Evolutionary conservation across 2,888 invertebrate species (phyloP), one percentile per base, ranked within the genome.

Genomic region (Acronicta leporina): DNA sequence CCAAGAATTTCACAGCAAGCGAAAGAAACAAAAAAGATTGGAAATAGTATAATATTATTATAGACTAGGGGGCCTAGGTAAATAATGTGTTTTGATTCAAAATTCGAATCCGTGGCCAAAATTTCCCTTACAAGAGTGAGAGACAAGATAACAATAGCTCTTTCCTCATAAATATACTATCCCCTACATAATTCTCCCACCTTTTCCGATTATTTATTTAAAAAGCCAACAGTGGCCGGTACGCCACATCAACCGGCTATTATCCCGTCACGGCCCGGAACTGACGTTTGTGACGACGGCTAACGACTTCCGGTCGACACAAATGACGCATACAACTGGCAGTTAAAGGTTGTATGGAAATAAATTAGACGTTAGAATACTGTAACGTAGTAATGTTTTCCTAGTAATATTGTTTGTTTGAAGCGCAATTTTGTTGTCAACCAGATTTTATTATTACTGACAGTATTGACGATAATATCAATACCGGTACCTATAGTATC

Each of bases 281-380:
- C 73, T 74, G 73, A 77, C 76, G 75, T 69, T 80, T 80, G 79
- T 81, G 86, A 81, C 84, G 82, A 77, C 82, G 74, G 71, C 83
- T 88, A 88, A 88, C 80, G 81, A 88, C 87, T 86, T 89, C 87
- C 87, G 81, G 75, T 79, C 75, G 81, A 85, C 82, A 77, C 75
- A 77, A 86, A 83, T 84, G 85, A 85, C 85, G 81, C 80, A 74
- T 76, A 73, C 65, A 83, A 82, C 62, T 63, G 43, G 13, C 53
- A 57, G 59, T 66, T 75, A 68, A 49, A 60, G 57, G 38, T 27
- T 40, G 16, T 55, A 62, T 67, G 67, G 52, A 67, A 74, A 68
- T 74, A 54, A 20, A 56, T 38, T 38, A 38, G n/a, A 55, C 35
- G 40, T 48, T 47, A 38, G 33, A 53, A 64, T 13, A 54, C 5